Evolutionary conservation across 2,113 vertebrate species (phyloP), one percentile per base, ranked within the genome.

Genomic region (Semicossyphus pulcher): DNA sequence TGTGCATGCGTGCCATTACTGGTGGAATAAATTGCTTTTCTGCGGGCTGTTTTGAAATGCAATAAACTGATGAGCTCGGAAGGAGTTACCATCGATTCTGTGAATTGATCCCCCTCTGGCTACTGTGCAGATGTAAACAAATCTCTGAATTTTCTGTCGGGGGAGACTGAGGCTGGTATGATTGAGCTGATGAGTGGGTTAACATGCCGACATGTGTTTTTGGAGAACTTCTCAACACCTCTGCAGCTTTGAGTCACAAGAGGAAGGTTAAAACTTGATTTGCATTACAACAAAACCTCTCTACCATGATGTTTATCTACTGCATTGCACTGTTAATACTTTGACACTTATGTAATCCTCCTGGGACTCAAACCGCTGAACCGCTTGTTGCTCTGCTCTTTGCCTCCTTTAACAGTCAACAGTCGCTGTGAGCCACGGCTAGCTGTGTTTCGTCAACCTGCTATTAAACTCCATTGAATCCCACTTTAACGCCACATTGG

Each of bases 41-140:
- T 80, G 31, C 28, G 6, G 60, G 81, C 64, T 72, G 76, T 84
- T 90, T 79, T 76, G 72, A 70, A 68, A 51, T 62, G 76, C 73
- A 76, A 80, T 85, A 65, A 85, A 77, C 47, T 75, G 81, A 86
- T 76, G 87, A 83, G 78, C 83, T 84, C 59, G 74, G 72, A 90
- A 65, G 47, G 59, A 85, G 67, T 76, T 87, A 56, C 32, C 51
- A 85, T 90, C 51, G 74, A 88, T 90, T 48, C 32, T 39, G 64
- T 63, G 71, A 71, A 81, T 83, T 68, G 83, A 86, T 85, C 76
- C 20, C 67, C 81, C 83, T 68, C 81, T 58, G 69, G 87, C 81
- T 72, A 60, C 76, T 71, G 83, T 39, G 47, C 26, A 25, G 59
- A 72, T 70, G 76, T 72, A 84, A 86, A 89, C 80, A 87, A 74